Base-by-base conservation (phyloP, 2,888 invertebrate species). In the Melanchra persicariae region DNA sequence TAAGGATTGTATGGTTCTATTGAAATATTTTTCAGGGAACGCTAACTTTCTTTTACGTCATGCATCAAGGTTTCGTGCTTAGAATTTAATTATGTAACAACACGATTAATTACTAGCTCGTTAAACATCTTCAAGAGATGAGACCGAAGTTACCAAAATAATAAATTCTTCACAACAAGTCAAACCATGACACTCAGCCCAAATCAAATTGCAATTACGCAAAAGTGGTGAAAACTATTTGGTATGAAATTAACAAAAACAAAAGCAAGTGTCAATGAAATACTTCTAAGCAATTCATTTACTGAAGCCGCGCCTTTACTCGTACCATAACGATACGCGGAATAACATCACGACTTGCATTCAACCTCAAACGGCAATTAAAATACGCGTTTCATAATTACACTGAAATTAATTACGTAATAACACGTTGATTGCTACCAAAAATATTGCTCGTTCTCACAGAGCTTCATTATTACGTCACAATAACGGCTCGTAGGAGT, bases 381-480 rank as follows among this genome's bases (percentile, higher is more conserved):
- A 74, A 74, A 82, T 71, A 61, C 69, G 30, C 45, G 51, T 61
- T 77, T 81, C 73, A 83, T 83, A 49, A 72, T 62, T 55, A 72
- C 54, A 69, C 62, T 70, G 60, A 72, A 67, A 68, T 66, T 69
- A 70, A 74, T 74, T 82, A 70, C 68, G 79, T 74, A 84, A 82
- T 67, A 74, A 63, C 55, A 62, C 37, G 73, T 77, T 76, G 70
- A 80, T 77, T 74, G 70, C 58, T 80, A 75, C 63, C 70, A 72
- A 70, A 79, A 81, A 77, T 70, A 63, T 59, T 67, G 55, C 47
- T 60, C 37, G 57, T 40, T 60, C 60, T 67, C 62, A 59, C 58
- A 64, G 51, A 59, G 59, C 52, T 74, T 60, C 70, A 77, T 82
- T 84, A 76, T 82, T 84, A 77, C 77, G 74, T 71, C 75, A 82